Percentiles rank a stretch among this genome's conserved stretches.
phyloP scores from a whole-genome alignment of 2,888 invertebrate species.

The Conus canariensis region DNA sequence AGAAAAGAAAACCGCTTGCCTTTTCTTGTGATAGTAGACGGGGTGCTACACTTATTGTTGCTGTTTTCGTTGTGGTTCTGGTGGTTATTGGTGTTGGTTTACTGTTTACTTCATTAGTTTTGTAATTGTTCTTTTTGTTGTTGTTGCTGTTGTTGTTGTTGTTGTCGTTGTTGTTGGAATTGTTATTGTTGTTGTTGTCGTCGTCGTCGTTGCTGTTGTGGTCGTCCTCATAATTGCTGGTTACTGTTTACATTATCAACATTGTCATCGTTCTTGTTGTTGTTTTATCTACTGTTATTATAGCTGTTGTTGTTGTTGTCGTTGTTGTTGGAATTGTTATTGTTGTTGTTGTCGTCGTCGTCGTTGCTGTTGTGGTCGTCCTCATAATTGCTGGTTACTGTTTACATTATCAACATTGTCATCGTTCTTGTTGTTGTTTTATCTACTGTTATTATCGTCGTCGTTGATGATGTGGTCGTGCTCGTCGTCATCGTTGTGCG shows the following conservation, averaged over 20 bases:
- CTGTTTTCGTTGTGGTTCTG: too few species aligned
- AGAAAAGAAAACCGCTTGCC: background rate
- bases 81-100: too few species aligned
- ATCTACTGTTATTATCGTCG: too few species aligned
- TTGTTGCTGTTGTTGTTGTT: background rate
- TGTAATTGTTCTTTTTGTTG: background rate
- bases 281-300: too few species aligned
- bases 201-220: too few species aligned
- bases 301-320: background rate
- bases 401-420: background rate
- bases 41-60: too few species aligned
- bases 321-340: background rate
- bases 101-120: too few species aligned
- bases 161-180: background rate
- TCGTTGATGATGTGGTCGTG: too few species aligned
- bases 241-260: background rate
- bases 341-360: background rate
- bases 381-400: background rate
- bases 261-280: background rate
- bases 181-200: background rate
- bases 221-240: background rate
- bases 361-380: too few species aligned
- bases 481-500: too few species aligned
- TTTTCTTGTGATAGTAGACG: too few species aligned
- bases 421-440: too few species aligned